phyloP scores from a whole-genome alignment of 2,888 invertebrate genomes.

The Fissipunctia ypsillon region DNA sequence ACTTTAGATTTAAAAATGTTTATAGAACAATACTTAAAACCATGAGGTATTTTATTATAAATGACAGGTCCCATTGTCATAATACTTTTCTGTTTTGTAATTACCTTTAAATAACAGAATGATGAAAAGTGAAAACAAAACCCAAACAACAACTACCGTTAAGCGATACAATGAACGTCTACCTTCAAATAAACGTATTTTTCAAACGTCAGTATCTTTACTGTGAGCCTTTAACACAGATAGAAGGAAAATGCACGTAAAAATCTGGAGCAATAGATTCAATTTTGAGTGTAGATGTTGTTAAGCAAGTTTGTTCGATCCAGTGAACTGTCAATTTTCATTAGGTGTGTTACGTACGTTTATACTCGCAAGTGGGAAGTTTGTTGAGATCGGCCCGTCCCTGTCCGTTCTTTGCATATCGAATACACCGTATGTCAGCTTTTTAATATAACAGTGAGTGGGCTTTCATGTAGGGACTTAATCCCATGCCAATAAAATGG shows the following conservation, averaged over 20 bases:
- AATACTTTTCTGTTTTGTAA: too few relatives aligned
- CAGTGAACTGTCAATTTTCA: slow-evolving; percentile 88
- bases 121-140: slow-evolving; percentile 33
- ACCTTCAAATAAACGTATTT: slow-evolving; percentile 54
- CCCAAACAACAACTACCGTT: slow-evolving; percentile 31
- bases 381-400: slow-evolving; percentile 73
- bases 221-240: background rate
- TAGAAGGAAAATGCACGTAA: slow-evolving; percentile 41
- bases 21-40: too few relatives aligned
- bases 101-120: slow-evolving; percentile 23
- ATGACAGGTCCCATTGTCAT: too few relatives aligned
- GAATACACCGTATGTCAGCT: slow-evolving; percentile 78
- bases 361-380: slow-evolving; percentile 77
- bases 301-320: slow-evolving; percentile 79
- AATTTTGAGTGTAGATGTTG: slow-evolving; percentile 51
- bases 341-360: slow-evolving; percentile 78
- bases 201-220: slow-evolving; percentile 46
- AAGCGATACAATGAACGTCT: slow-evolving; percentile 44
- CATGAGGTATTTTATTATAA: too few relatives aligned
- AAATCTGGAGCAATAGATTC: slow-evolving; percentile 51
- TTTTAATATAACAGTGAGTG: slow-evolving; percentile 73
- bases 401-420: slow-evolving; percentile 81
- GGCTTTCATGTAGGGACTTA: slow-evolving; percentile 69
- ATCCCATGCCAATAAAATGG: slow-evolving; percentile 70
- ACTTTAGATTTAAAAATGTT: too few relatives aligned